phyloP scores from a whole-genome alignment of 2,113 vertebrate genomes.

The Colistium nudipinnis region DNA sequence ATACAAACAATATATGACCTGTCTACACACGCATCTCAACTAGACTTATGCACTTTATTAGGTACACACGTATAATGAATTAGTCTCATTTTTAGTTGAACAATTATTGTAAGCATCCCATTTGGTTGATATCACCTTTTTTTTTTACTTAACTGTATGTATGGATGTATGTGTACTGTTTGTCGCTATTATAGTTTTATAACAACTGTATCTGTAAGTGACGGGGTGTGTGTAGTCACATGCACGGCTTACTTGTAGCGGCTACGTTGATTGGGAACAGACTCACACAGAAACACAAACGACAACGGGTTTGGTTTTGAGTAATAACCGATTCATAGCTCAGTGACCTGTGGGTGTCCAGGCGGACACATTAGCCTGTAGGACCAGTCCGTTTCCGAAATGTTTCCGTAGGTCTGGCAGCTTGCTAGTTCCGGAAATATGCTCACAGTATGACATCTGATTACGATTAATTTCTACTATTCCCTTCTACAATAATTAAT shows the following conservation, averaged over 20 bases:
- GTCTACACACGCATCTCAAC: too few relatives aligned
- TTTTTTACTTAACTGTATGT: neutral
- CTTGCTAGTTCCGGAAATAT: constrained; percentile 38
- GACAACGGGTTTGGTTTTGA: too few relatives aligned
- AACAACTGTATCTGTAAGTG: too few relatives aligned
- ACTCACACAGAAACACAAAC: neutral
- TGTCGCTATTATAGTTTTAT: neutral
- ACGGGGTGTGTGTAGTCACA: constrained; percentile 11
- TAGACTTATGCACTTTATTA: too few relatives aligned
- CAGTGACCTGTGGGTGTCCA: constrained; percentile 28
- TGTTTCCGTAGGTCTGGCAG: neutral
- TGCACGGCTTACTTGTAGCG: neutral
- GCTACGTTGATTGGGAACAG: neutral
- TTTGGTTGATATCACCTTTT: neutral
- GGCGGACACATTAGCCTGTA: constrained; percentile 2
- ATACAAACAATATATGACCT: neutral
- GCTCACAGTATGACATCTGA: neutral
- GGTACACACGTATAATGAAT: too few relatives aligned
- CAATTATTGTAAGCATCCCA: too few relatives aligned
- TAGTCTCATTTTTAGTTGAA: too few relatives aligned
- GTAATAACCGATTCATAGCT: neutral
- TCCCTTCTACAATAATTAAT: too few relatives aligned
- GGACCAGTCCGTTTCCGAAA: constrained; percentile 52
- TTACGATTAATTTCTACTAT: too few relatives aligned
- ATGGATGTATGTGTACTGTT: neutral